These are phyloP conservation scores for Mimas tiliae DNA, from an alignment of 2,888 invertebrate species.

Conservation along the genomic window DNA sequence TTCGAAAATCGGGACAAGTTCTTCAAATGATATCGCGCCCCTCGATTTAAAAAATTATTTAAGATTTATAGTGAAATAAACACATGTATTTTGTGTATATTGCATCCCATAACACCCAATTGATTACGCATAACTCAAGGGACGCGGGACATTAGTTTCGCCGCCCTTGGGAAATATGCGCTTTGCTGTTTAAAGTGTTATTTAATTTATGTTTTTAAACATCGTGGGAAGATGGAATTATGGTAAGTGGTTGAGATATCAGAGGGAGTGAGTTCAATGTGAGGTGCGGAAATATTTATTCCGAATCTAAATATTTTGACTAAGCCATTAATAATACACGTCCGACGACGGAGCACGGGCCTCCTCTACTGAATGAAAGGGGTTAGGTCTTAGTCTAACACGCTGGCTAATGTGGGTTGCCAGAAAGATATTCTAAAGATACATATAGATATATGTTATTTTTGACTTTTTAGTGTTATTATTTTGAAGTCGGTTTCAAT, in stretches of 20 bases:
- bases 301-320: too few species aligned
- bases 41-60: neutral
- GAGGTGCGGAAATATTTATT: neutral
- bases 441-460: too few species aligned
- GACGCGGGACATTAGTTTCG: constrained; percentile 58
- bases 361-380: too few species aligned
- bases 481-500: too few species aligned
- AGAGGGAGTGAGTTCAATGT: neutral
- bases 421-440: too few species aligned
- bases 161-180: constrained; percentile 59
- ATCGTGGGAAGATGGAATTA: constrained; percentile 30
- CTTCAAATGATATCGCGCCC: neutral
- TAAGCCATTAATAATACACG: too few species aligned
- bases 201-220: constrained; percentile 38
- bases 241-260: neutral
- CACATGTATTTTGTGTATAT: constrained; percentile 70
- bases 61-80: constrained; percentile 35
- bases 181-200: constrained; percentile 57
- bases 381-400: too few species aligned
- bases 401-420: too few species aligned
- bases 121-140: constrained; percentile 72
- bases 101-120: constrained; percentile 81
- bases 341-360: too few species aligned
- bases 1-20: neutral
- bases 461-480: too few species aligned